Base-by-base conservation (phyloP, 1,140 invertebrate species). In the Drosophila punjabiensis region DNA sequence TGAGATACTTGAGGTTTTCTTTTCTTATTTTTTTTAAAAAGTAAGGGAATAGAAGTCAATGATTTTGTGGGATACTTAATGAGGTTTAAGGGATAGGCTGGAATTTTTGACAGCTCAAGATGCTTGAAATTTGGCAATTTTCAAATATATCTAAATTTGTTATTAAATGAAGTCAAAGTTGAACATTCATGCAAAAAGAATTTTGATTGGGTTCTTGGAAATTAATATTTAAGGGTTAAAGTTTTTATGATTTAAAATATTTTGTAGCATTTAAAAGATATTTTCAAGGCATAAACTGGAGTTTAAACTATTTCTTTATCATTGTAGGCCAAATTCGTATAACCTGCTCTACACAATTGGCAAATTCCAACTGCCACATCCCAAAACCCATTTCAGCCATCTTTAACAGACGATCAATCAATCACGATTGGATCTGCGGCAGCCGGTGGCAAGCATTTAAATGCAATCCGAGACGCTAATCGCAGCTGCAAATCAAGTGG, bases 381-480 rank as follows among this genome's bases (percentile, higher is more conserved):
- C 13, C 11, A 74, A 73, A 24, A 16, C 30, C 30, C 48, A 35
- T 68, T 63, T 28, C 7, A 52, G 35, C 4, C 62, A 39, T 43
- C 77, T 68, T 48, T 68, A 81, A 77, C 74, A 58, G 76, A 64
- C 74, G 73, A 88, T 88, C 86, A 81, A 85, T 85, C 82, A 85
- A 86, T 85, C 82, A 82, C 30, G 30, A 45, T 61, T 35, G 33
- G 9, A 71, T 47, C 65, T 47, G 50, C 50, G 16, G 50, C 64
- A 73, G 81, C 85, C 81, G 83, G 63, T 79, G 81, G 85, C 85
- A 85, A 90, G 76, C 86, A 89, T 90, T 89, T 89, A 81, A 85
- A 90, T 85, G 80, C 74, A 88, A 88, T 80, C 83, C 50, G 48
- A 79, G 84, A 62, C 68, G 71, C 68, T 87, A 88, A 87, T 87